Percentiles rank a stretch among this genome's conserved stretches.
phyloP scores from a whole-genome alignment of 2,113 vertebrate species.

The Camelus dromedarius region DNA sequence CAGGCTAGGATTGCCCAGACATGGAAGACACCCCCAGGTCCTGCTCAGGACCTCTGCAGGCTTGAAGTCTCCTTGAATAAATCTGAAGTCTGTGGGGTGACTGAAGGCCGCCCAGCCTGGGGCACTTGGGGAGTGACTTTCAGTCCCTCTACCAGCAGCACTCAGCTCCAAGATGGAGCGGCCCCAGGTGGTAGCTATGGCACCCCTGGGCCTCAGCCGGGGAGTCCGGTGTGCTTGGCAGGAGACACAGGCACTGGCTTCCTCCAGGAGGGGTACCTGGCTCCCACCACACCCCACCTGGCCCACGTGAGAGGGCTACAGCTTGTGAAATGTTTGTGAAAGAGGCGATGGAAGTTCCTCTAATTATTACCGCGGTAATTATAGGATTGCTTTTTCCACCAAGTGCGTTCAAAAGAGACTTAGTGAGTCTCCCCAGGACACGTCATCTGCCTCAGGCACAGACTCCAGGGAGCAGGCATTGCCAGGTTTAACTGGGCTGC shows the following conservation, averaged over 20 bases:
- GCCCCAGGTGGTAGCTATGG: neutral
- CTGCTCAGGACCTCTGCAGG: neutral
- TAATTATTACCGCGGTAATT: conserved; percentile 80
- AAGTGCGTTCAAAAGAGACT: conserved; percentile 65
- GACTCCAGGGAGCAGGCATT: conserved; percentile 32
- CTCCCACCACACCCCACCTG: fast-evolving
- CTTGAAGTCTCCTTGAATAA: neutral
- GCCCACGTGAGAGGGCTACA: conserved; percentile 46
- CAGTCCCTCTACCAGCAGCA: neutral
- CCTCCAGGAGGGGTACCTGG: neutral
- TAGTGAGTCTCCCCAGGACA: conserved; percentile 13
- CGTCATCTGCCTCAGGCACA: conserved; percentile 47
- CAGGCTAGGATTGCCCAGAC: neutral
- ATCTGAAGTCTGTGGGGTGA: neutral
- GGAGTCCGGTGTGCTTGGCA: conserved; percentile 55
- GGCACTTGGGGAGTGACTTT: neutral
- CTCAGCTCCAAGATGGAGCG: neutral
- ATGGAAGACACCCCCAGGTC: neutral
- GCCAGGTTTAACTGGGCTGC: neutral
- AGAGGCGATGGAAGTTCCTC: conserved; percentile 71
- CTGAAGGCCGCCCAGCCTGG: neutral
- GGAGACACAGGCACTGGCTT: neutral
- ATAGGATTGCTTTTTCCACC: conserved; percentile 63
- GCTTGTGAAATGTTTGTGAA: conserved; percentile 74
- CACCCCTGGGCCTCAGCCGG: neutral